Evolutionary conservation across 2,797 vertebrate species (phyloP).

Genomic region (Kryptolebias ocellatus): DNA sequence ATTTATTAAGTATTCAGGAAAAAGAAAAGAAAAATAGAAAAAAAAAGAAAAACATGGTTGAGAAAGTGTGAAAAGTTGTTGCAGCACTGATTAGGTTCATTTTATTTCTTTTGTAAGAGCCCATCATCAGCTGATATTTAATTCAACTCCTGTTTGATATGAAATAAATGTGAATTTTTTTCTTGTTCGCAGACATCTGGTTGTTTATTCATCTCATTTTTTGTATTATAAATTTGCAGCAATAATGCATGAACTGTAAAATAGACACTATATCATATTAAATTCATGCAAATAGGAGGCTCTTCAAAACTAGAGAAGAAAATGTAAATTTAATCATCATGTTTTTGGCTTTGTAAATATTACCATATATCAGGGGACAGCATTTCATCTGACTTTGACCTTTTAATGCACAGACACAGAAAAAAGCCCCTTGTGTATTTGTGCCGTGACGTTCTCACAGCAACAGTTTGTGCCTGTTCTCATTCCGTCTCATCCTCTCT

Average conservation of each 20-base stretch:
- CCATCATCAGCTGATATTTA: slow-evolving; percentile 98
- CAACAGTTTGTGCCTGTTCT: slow-evolving; percentile 29
- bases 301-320: neutral
- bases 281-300: slow-evolving; percentile 1
- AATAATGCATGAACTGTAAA: neutral
- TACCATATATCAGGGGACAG: slow-evolving; percentile 11
- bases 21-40: slow-evolving; percentile 22
- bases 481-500: slow-evolving; percentile 17
- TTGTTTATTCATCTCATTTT: slow-evolving; percentile 39
- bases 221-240: slow-evolving; percentile 4
- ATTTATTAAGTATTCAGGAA: slow-evolving; percentile 82
- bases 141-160: slow-evolving; percentile 99
- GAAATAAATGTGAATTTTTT: slow-evolving; percentile 99
- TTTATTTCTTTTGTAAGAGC: slow-evolving; percentile 92
- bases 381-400: slow-evolving; percentile 23
- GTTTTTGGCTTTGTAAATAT: slow-evolving; percentile 18
- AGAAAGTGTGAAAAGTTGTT: slow-evolving; percentile 72
- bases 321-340: slow-evolving; percentile 9
- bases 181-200: slow-evolving; percentile 87
- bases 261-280: neutral
- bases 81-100: slow-evolving; percentile 87
- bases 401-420: slow-evolving; percentile 13
- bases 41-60: slow-evolving; percentile 65
- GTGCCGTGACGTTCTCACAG: slow-evolving; percentile 17
- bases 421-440: slow-evolving; percentile 5